Evolutionary conservation across 1,140 invertebrate genomes (phyloP).

Genomic region (Phymorhynchus buccinoides): DNA sequence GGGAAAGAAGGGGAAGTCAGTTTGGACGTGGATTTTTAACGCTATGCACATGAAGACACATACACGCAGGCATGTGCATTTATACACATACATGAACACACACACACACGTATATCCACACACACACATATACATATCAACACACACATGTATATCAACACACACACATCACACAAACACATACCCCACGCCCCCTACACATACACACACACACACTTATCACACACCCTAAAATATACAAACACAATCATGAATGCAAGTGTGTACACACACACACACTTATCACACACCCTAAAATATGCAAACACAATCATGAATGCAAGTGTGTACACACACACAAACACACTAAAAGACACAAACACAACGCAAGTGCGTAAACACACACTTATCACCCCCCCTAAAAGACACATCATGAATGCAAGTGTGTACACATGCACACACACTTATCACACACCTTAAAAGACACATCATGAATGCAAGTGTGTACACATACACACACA

Average conservation of each 20-base stretch:
- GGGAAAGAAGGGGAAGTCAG: background rate
- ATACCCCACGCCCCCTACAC: too few species aligned
- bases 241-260: background rate
- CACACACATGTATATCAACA: background rate
- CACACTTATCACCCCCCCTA: too few species aligned
- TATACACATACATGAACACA: background rate
- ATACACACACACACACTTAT: constrained; percentile 11
- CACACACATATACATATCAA: background rate
- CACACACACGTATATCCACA: background rate
- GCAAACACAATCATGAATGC: background rate
- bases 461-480: too few species aligned
- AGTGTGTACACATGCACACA: too few species aligned
- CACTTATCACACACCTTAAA: too few species aligned
- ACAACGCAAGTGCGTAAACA: background rate
- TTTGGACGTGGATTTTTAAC: too few species aligned
- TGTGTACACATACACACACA: too few species aligned
- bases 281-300: background rate
- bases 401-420: too few species aligned
- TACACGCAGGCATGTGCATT: background rate
- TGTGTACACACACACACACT: background rate
- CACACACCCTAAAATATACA: background rate
- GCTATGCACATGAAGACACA: background rate
- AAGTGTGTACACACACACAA: background rate
- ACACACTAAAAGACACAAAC: background rate
- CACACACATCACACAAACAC: background rate